Base-by-base conservation (phyloP, 2,888 invertebrate species). In the Cephus sareptanus region DNA sequence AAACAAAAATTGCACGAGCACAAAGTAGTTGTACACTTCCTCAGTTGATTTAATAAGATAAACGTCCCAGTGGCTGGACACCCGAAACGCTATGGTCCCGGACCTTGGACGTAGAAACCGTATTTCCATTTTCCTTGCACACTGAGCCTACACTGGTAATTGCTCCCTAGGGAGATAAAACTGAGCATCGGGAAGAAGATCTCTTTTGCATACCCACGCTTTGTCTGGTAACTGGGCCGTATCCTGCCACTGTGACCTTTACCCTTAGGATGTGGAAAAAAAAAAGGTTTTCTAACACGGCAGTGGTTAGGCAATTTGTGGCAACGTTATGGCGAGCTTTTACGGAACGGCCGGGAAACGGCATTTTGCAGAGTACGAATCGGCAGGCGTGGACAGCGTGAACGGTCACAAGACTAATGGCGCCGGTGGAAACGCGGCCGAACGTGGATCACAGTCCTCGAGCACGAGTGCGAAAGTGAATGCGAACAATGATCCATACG, bases 311-410 rank as follows among this genome's bases (percentile, higher is more conserved):
- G 9, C 23, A 56, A 56, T 1, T 9, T 56, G 23, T 56, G 56
- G 9, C 71, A 71, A 71, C 11, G 70, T 3, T 70, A 31, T 75
- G 79, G 80, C 79, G 74, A 40, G 76, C 77, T 69, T 74, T 79
- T 4, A 77, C 79, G 73, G 81, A 77, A 79, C 34, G 77, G 76
- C 78, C 4, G 23, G 3, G 15, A 12, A 12, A 84, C 40, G 71
- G 40, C 79, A 73, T 84, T 85, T 91, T 91, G 81, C 88, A 91
- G 91, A 86, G 77, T 90, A 85, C 84, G 90, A 90, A 74, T 90
- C 91, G 4, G 89, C 91, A 11, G 91, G 91, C 9, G 85, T 90
- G 4, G 86, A 89, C 3, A 82, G 86, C 70, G 85, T 89, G 69
- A 91, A 91, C 70, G 91, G 91, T 37, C 88, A 89, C 6, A 86